Conservation (phyloP, 1,140 invertebrate genomes). For the Lepidurus packardi region DNA sequence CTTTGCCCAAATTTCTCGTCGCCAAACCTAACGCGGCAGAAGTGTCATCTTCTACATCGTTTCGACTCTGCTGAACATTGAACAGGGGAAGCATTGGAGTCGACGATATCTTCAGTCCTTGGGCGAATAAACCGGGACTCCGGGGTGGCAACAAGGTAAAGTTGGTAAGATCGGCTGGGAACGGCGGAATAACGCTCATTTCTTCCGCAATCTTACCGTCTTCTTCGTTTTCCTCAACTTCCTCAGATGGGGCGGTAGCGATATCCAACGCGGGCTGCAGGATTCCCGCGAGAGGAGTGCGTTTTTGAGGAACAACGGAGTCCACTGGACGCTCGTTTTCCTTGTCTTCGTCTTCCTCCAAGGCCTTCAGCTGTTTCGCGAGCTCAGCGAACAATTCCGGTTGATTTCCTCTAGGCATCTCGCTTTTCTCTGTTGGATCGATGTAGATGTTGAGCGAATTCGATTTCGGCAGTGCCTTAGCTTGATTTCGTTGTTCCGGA, state of each 20-base stretch:
- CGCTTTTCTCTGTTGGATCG: neutral
- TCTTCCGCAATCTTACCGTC: slow-evolving; percentile 11
- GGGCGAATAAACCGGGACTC: slow-evolving; percentile 38
- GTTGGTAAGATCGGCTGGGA: slow-evolving; percentile 40
- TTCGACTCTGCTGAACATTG: neutral
- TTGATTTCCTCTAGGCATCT: neutral
- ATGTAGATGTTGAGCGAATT: neutral
- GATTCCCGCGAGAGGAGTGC: slow-evolving; percentile 38
- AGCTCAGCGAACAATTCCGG: neutral
- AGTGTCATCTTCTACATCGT: neutral
- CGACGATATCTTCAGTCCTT: slow-evolving; percentile 34
- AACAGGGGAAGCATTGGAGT: slow-evolving; percentile 31
- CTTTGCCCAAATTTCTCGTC: neutral
- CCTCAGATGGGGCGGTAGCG: slow-evolving; percentile 39
- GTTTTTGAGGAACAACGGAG: slow-evolving; percentile 32
- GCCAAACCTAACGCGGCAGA: neutral
- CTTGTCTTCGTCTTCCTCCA: slow-evolving; percentile 21
- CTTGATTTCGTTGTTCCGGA: neutral
- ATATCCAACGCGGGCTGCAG: slow-evolving; percentile 40
- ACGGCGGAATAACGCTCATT: slow-evolving; percentile 34
- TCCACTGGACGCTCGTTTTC: slow-evolving; percentile 36
- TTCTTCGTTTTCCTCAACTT: slow-evolving; percentile 37
- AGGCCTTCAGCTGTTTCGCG: neutral
- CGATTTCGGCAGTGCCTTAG: neutral
- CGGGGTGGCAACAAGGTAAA: slow-evolving; percentile 38